Evolutionary conservation across 37 sponge, comb jelly and placozoan species (phyloP).

Genomic region (Amphimedon queenslandica): DNA sequence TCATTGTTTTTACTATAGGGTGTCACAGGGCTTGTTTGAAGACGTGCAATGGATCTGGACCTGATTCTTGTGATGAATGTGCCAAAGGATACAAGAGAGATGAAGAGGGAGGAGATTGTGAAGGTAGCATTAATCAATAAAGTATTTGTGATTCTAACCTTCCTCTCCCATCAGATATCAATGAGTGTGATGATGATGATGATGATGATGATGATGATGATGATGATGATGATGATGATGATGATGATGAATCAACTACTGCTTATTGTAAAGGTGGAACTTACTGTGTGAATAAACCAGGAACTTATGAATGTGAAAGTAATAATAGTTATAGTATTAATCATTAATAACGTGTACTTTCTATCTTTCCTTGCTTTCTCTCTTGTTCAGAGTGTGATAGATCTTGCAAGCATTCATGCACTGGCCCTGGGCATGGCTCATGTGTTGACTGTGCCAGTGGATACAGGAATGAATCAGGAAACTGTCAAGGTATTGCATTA

Average conservation of each 20-base stretch:
- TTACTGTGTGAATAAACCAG: constrained; percentile 73
- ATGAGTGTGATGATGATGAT: constrained; percentile 66
- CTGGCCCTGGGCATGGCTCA: constrained; percentile 51
- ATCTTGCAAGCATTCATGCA: constrained; percentile 43
- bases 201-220: too few relatives aligned
- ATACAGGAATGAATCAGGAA: constrained; percentile 40
- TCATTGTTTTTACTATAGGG: constrained; percentile 28
- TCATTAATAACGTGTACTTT: background rate
- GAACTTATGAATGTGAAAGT: constrained; percentile 63
- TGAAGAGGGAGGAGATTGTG: constrained; percentile 41
- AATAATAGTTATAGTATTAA: background rate
- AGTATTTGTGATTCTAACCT: too few relatives aligned
- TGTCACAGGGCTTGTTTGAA: constrained; percentile 69
- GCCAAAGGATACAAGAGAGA: constrained; percentile 58
- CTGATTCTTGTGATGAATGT: constrained; percentile 60
- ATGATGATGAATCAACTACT: background rate
- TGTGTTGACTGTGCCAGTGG: constrained; percentile 73
- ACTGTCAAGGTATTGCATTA: too few relatives aligned
- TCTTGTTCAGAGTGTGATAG: constrained; percentile 51
- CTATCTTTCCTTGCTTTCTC: constrained; percentile 1
- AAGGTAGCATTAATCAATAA: constrained; percentile 2
- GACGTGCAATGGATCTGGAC: constrained; percentile 56
- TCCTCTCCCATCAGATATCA: too few relatives aligned
- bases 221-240: constrained; percentile 69
- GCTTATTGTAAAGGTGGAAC: constrained; percentile 58